A percentile compares a stretch with the other conserved stretches of the same genome.
Evolutionary conservation across 2,113 vertebrate species (phyloP).

Genomic region (Camelus dromedarius): DNA sequence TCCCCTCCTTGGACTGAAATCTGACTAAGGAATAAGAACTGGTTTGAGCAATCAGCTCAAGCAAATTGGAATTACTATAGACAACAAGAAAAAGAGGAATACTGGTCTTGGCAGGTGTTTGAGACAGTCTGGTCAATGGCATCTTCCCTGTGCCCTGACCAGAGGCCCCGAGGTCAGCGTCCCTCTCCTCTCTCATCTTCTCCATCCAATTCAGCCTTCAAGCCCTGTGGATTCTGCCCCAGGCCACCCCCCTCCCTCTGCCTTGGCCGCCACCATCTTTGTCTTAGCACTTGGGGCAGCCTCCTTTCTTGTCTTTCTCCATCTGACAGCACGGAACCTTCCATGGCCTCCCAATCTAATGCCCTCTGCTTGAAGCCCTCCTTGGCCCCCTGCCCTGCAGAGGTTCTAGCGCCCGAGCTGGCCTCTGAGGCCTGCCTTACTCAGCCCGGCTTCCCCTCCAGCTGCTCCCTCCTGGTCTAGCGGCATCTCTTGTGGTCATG

Average conservation of each 20-base stretch:
- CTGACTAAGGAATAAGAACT: background rate
- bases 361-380: background rate
- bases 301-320: background rate
- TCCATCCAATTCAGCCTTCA: accelerated
- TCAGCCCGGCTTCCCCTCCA: background rate
- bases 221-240: background rate
- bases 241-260: accelerated
- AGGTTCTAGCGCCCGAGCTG: background rate
- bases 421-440: background rate
- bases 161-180: background rate
- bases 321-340: background rate
- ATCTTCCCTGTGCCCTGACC: background rate
- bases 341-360: background rate
- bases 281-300: background rate
- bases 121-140: background rate
- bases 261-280: background rate
- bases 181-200: no score
- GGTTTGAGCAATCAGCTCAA: background rate
- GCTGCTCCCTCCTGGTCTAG: background rate
- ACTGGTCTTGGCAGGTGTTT: background rate
- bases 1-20: background rate
- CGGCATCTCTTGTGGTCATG: background rate
- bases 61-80: background rate
- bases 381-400: background rate
- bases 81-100: background rate